phyloP scores from a whole-genome alignment of 2,888 invertebrate species.

The Apodemia hepburni region DNA sequence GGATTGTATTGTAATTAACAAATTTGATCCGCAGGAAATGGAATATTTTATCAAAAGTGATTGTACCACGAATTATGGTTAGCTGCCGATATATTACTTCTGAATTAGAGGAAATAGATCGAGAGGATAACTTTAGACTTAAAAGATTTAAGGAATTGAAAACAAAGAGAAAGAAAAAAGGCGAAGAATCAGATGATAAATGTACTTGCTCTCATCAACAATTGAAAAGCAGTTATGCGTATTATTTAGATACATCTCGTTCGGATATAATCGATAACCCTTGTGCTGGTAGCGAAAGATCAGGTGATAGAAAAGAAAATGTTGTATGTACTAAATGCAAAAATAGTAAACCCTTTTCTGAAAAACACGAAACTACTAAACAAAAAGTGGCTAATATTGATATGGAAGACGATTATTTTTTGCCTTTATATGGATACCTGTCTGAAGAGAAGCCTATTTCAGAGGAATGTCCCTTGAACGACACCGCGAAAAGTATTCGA shows the following conservation, averaged over 20 bases:
- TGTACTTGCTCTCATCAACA: no score
- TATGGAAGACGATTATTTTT: background rate
- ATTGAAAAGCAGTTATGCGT: no score
- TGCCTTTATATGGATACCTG: background rate
- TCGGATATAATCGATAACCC: no score
- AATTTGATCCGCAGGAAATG: background rate
- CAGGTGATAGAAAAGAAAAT: no score
- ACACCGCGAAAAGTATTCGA: background rate
- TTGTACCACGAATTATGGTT: conserved; percentile 35
- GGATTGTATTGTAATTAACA: background rate
- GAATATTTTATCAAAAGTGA: background rate
- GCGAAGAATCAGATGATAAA: background rate
- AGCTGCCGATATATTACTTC: no score
- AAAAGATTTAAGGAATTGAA: conserved; percentile 43
- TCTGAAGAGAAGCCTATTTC: background rate
- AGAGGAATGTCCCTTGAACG: background rate
- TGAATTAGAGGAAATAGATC: no score
- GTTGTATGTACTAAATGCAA: no score
- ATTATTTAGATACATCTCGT: no score
- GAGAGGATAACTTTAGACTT: conserved; percentile 36
- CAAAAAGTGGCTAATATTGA: no score
- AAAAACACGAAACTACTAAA: no score
- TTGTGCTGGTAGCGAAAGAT: no score
- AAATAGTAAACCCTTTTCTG: no score
- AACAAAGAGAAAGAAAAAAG: conserved; percentile 23